Base-by-base conservation (phyloP, 2,113 vertebrate genomes). In the Nothocercus julius region DNA sequence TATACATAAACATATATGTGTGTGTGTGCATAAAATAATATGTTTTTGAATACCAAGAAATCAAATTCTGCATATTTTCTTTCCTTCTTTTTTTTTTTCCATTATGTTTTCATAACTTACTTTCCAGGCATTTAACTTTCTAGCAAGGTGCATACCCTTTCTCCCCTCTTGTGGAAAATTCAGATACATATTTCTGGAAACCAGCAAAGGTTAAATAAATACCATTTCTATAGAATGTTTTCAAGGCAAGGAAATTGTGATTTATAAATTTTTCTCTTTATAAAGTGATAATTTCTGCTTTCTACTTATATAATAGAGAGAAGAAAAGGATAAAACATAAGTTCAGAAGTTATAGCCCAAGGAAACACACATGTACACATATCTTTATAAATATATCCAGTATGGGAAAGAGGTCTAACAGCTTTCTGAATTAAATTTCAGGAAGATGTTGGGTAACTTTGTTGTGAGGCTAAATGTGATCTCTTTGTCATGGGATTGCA, bases 401-500 rank as follows among this genome's bases (percentile, higher is more conserved):
- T 13, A 63, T 74, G 22, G 18, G 14, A 74, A 90, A 67, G 2
- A 10, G 1, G 1, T 67, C 49, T 80, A 63, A 63, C 3, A 66
- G 38, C 4, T 25, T 47, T 42, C 32, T 30, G 14, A 16, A 62
- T 44, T 5, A 68, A 63, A 63, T 30, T 62, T 4, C 4, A 66
- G 40, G 11, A 44, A 87, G 70, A 74, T 5, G 2, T 16, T 70
- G 53, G 30, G 9, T 36, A 54, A 27, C 18, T 85, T 38, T 0
- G 1, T n/a, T 22, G 32, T 42, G 4, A 5, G 11, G 38, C 15
- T 73, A 38, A 64, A 36, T 1, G 8, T 7, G 7, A 11, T 51
- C 81, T 75, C 21, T 87, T 54, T 24, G 6, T 3, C 40, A 11
- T 17, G 24, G 4, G 2, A 44, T 87, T 89, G 59, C 38, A 24